These are phyloP conservation scores for Lemur catta DNA, from an alignment of 2,797 vertebrate species.

Conservation along the genomic window DNA sequence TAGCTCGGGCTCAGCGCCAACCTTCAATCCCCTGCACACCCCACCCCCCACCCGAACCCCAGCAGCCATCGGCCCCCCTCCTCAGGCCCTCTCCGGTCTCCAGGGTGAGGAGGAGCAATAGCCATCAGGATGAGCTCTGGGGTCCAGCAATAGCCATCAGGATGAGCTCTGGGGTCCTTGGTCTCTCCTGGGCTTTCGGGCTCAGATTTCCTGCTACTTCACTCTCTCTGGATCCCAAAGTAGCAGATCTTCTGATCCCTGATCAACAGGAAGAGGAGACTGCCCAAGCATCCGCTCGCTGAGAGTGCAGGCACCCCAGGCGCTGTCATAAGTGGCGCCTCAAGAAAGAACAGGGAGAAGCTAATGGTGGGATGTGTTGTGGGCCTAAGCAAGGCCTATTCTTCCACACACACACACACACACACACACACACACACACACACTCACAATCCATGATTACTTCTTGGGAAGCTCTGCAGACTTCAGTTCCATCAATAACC, in stretches of 20 bases:
- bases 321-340: not conserved
- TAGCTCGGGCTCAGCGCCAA: not conserved
- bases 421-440: not conserved
- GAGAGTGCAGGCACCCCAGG: not conserved
- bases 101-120: not conserved
- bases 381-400: not conserved
- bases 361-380: not conserved
- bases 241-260: not conserved
- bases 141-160: not conserved
- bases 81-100: not conserved
- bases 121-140: too few species aligned
- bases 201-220: not conserved
- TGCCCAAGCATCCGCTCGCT: not conserved
- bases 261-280: slow-evolving; percentile 34
- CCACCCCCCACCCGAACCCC: not conserved
- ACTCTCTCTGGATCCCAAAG: not conserved
- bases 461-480: not conserved
- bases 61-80: not conserved
- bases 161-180: not conserved
- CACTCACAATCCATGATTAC: not conserved
- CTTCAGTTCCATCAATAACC: not conserved
- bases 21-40: not conserved
- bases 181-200: not conserved
- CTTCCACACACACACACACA: not conserved
- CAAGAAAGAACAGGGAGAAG: not conserved